Evolutionary conservation across 2,888 invertebrate species (phyloP).

Genomic region (Noctua janthina): DNA sequence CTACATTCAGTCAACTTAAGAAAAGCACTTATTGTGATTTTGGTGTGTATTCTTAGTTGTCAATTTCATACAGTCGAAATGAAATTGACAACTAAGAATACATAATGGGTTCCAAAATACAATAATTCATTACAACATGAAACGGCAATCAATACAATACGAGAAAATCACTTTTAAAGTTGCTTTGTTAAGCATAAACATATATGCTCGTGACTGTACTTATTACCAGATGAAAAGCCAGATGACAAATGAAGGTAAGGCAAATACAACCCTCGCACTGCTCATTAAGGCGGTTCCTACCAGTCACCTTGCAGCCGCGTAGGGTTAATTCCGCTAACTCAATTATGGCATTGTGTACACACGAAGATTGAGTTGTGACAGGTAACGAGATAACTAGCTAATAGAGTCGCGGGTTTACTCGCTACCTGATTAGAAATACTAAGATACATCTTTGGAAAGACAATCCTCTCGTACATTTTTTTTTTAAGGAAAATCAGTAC

Average conservation of each 20-base stretch:
- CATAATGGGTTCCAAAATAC: background rate
- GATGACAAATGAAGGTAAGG: slow-evolving; percentile 31
- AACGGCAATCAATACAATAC: background rate
- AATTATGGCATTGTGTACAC: slow-evolving; percentile 74
- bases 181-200: background rate
- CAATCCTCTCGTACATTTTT: background rate
- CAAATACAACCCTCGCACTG: slow-evolving; percentile 8
- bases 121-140: background rate
- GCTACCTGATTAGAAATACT: slow-evolving; percentile 69
- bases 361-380: slow-evolving; percentile 72
- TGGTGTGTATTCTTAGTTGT: background rate
- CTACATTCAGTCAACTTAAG: background rate
- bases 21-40: background rate
- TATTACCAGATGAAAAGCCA: slow-evolving; percentile 13
- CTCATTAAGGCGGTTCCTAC: slow-evolving; percentile 23
- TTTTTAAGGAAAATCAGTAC: too few relatives aligned
- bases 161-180: background rate
- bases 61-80: background rate
- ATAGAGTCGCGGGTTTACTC: slow-evolving; percentile 67
- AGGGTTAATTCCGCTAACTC: slow-evolving; percentile 70
- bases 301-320: slow-evolving; percentile 44
- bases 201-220: background rate
- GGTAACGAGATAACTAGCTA: slow-evolving; percentile 77
- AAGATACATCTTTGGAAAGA: background rate
- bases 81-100: too few relatives aligned